Evolutionary conservation across 2,888 invertebrate species (phyloP).

Genomic region (Archips crataeganus): DNA sequence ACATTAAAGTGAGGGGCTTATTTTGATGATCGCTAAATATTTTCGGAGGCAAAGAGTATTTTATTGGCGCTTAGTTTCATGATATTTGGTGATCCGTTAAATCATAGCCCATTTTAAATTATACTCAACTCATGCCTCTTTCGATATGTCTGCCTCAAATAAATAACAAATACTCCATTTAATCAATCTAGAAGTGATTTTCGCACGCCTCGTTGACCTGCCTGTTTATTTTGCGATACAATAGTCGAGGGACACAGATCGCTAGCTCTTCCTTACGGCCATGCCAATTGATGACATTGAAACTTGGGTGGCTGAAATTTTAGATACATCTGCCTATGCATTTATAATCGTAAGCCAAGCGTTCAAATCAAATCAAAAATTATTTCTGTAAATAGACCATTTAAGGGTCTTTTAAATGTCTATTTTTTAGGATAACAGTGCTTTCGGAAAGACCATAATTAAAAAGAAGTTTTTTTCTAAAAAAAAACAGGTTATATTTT

Average conservation of each 20-base stretch:
- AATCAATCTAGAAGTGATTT: slow-evolving; percentile 58
- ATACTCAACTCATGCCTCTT: background rate
- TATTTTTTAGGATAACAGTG: too few relatives aligned
- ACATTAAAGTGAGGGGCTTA: too few relatives aligned
- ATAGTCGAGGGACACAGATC: slow-evolving; percentile 45
- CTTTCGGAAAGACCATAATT: too few relatives aligned
- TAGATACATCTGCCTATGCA: background rate
- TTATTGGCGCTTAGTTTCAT: too few relatives aligned
- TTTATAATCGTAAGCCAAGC: background rate
- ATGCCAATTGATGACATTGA: slow-evolving; percentile 55
- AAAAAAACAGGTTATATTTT: too few relatives aligned
- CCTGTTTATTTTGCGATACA: slow-evolving; percentile 52
- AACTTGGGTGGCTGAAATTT: slow-evolving; percentile 16
- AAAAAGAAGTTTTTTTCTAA: too few relatives aligned
- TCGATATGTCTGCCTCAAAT: slow-evolving; percentile 37
- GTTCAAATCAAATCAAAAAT: too few relatives aligned
- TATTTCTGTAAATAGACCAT: background rate
- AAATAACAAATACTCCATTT: slow-evolving; percentile 48
- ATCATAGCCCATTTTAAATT: background rate
- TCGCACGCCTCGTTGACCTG: slow-evolving; percentile 60
- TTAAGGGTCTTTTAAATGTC: too few relatives aligned
- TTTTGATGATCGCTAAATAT: too few relatives aligned
- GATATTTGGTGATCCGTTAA: background rate
- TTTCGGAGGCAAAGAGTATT: too few relatives aligned
- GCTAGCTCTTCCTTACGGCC: slow-evolving; percentile 61